phyloP scores from a whole-genome alignment of 2,888 invertebrate genomes.

The Aspidapion aeneum region DNA sequence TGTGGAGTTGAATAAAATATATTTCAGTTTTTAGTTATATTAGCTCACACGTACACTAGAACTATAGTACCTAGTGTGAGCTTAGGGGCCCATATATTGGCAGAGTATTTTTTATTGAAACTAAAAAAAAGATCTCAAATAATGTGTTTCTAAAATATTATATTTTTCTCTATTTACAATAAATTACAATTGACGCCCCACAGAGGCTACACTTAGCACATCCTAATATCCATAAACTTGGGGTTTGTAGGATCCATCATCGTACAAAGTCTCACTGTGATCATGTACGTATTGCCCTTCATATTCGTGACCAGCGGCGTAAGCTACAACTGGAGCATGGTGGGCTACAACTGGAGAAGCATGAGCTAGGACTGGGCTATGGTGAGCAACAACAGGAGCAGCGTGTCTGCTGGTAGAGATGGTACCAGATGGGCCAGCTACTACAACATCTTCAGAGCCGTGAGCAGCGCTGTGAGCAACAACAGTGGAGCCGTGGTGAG shows the following conservation, averaged over 20 bases:
- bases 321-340: constrained; percentile 2
- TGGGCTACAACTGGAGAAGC: constrained; percentile 12
- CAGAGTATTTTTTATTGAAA: too few relatives aligned
- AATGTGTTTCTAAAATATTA: neutral
- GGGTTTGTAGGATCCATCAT: constrained; percentile 32
- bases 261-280: constrained; percentile 28
- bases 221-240: constrained; percentile 18
- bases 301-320: constrained; percentile 10
- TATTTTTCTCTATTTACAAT: neutral
- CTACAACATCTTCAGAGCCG: constrained; percentile 22
- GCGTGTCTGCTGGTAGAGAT: constrained; percentile 27
- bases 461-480: constrained; percentile 7
- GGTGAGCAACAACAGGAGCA: constrained; percentile 17
- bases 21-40: too few relatives aligned
- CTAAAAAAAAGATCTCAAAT: too few relatives aligned
- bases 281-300: constrained; percentile 27
- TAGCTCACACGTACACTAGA: too few relatives aligned
- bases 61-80: too few relatives aligned
- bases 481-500: constrained; percentile 18
- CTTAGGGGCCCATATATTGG: too few relatives aligned
- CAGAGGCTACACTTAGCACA: neutral
- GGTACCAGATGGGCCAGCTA: constrained; percentile 34
- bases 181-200: neutral
- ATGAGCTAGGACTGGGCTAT: constrained; percentile 12
- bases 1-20: too few relatives aligned